Evolutionary conservation across 1,140 invertebrate species (phyloP).

Genomic region (Drosophila novamexicana): DNA sequence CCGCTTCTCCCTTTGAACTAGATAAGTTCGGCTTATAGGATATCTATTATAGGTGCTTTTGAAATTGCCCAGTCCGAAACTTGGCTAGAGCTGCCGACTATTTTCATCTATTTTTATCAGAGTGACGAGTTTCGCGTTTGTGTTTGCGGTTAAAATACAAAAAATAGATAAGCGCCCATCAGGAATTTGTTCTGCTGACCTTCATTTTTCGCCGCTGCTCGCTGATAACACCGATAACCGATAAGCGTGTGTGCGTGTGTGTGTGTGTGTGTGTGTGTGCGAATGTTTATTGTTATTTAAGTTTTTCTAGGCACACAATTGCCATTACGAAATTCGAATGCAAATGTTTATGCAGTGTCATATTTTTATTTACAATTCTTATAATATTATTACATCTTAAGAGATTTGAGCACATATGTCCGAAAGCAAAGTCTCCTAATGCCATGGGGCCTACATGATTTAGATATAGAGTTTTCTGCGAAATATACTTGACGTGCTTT

Average conservation of each 20-base stretch:
- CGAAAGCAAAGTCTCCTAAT: background rate
- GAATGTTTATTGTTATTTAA: constrained; percentile 63
- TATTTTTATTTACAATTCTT: constrained; percentile 8
- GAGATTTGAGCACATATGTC: constrained; percentile 8
- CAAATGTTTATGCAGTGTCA: constrained; percentile 17
- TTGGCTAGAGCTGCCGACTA: background rate
- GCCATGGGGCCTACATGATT: background rate
- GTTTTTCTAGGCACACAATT: constrained; percentile 63
- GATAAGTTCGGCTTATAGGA: no score
- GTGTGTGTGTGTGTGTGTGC: constrained; percentile 17
- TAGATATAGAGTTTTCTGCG: background rate
- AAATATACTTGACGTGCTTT: background rate
- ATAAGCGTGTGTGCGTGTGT: constrained; percentile 44
- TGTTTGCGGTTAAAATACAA: constrained; percentile 49
- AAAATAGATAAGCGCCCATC: constrained; percentile 63
- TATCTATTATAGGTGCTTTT: background rate
- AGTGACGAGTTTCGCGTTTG: constrained; percentile 43
- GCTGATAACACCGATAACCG: constrained; percentile 64
- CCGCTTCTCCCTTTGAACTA: no score
- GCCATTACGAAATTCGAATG: constrained; percentile 45
- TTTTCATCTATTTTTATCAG: constrained; percentile 52
- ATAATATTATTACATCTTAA: constrained; percentile 10
- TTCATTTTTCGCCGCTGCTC: constrained; percentile 71
- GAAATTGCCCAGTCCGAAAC: no score
- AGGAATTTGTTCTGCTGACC: constrained; percentile 81